phyloP scores from a whole-genome alignment of 2,113 vertebrate genomes.

The Myrmecobius fasciatus region DNA sequence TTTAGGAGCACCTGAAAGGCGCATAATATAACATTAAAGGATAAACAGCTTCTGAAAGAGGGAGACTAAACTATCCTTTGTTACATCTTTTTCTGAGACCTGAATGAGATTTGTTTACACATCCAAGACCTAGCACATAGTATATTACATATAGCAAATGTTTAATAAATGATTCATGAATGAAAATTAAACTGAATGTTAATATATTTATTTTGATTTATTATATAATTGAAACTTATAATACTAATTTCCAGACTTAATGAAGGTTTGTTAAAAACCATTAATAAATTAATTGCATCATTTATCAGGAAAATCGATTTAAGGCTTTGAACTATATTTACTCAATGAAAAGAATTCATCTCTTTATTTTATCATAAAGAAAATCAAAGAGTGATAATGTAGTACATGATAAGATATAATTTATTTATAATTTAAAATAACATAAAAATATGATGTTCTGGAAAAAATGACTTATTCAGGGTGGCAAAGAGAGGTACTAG shows the following conservation, averaged over 20 bases:
- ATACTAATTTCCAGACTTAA: constrained; percentile 50
- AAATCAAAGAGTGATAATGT: neutral
- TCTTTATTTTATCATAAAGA: neutral
- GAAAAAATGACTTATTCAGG: constrained; percentile 29
- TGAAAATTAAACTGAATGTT: constrained; percentile 6
- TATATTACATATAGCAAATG: neutral
- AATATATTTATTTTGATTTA: constrained; percentile 40
- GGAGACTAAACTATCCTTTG: neutral
- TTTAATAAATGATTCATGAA: neutral
- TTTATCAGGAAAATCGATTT: constrained; percentile 53
- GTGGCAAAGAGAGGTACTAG: neutral
- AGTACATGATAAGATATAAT: neutral
- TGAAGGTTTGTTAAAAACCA: constrained; percentile 51
- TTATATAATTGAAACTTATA: constrained; percentile 21
- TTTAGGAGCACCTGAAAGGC: neutral
- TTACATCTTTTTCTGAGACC: neutral
- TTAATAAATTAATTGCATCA: constrained; percentile 59
- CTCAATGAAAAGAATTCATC: constrained; percentile 1
- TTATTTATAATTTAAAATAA: constrained; percentile 28
- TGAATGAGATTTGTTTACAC: neutral
- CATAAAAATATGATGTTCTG: neutral
- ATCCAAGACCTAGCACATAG: neutral
- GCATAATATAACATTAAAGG: constrained; percentile 11
- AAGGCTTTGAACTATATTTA: constrained; percentile 5
- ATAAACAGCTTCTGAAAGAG: neutral